Base-by-base conservation (phyloP, 2,888 invertebrate genomes). In the Idaea biselata region DNA sequence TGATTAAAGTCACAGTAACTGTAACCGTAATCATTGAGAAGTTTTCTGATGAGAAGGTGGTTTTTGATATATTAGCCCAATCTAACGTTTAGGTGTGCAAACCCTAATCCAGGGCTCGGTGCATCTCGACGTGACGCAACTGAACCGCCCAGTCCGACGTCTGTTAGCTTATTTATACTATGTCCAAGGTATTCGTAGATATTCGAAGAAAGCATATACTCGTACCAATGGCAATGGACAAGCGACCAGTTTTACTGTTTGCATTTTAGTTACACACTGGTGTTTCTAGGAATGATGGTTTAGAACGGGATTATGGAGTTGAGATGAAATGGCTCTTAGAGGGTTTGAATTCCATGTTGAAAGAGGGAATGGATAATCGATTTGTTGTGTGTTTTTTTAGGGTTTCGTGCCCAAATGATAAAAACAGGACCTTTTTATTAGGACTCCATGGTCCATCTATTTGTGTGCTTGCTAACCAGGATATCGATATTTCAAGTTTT, bases 71-170 rank as follows among this genome's bases (percentile, higher is more conserved):
- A n/a, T n/a, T n/a, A n/a, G n/a, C n/a, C n/a, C n/a, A n/a, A n/a
- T n/a, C n/a, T n/a, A 31, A 55, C 32, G 6, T 18, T 17, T 14
- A 6, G 60, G 64, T 60, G 66, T 58, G 62, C n/a, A n/a, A 59
- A 63, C 65, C 63, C 60, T 64, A 25, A 56, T 18, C 16, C 16
- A 8, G 58, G 55, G 60, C 62, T 62, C 59, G 61, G 55, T 58
- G 57, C 62, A 59, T 60, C 62, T 18, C 44, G 44, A 44, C 60
- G 55, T 68, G 66, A 62, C 59, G 65, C 61, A 67, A 71, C 65
- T 62, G 63, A 63, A 60, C 67, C 55, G 66, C 64, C 67, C 63
- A 44, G 44, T 44, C 44, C 14, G 14, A 61, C 58, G 57, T 63
- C 18, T 17, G 25, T 25, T 18, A 55, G 64, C 63, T 63, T 62